Evolutionary conservation across 2,113 vertebrate species (phyloP).

Genomic region (Alethe castanea): DNA sequence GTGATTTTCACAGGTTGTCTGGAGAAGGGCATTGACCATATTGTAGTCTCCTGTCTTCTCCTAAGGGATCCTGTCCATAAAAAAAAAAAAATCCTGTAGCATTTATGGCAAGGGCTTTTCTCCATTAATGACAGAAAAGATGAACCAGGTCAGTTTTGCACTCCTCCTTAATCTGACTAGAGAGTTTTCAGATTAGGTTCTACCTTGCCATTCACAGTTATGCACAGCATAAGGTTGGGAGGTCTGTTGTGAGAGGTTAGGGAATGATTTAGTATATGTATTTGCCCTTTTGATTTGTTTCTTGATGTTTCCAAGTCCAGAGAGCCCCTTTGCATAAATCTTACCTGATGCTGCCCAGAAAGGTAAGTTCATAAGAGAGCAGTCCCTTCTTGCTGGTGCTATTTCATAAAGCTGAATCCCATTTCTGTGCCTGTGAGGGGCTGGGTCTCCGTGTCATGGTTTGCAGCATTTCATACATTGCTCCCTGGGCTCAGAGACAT

Average conservation of each 20-base stretch:
- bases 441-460: not conserved
- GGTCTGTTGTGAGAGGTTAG: not conserved
- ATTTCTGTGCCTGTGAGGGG: not conserved
- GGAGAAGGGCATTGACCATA: not conserved
- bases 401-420: not conserved
- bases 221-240: not conserved
- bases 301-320: not conserved
- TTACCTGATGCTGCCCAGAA: not conserved
- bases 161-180: not conserved
- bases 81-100: not conserved
- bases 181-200: not conserved
- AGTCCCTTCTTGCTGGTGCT: not conserved
- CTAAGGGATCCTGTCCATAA: not conserved
- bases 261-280: not conserved
- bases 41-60: not conserved
- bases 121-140: not conserved
- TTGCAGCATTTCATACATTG: not conserved
- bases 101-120: not conserved
- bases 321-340: not conserved
- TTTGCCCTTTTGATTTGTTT: not conserved
- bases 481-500: not conserved
- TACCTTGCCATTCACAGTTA: not conserved
- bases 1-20: not conserved
- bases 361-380: fast-evolving
- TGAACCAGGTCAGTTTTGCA: not conserved